Base-by-base conservation (phyloP, 2,888 invertebrate genomes). In the Melikaiella ostensackeni region DNA sequence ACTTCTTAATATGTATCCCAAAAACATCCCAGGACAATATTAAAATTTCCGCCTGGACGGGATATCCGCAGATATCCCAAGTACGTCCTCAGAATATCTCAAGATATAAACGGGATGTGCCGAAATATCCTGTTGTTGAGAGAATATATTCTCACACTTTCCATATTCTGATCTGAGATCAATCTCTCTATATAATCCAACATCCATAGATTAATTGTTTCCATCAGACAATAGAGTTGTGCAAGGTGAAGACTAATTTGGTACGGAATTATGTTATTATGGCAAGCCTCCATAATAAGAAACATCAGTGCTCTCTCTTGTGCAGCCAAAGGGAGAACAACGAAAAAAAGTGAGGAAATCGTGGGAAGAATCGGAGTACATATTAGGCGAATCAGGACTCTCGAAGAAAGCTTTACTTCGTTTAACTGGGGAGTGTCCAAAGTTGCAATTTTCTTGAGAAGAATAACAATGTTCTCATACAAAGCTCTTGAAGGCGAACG, bases 201-300 rank as follows among this genome's bases (percentile, higher is more conserved):
- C n/a, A 19, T 46, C 13, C 35, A 42, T 11, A 46, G 66, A 66
- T 46, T 66, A 66, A 70, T 70, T 70, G 70, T 70, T 55, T 70
- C 13, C 50, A 50, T 70, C 11, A 50, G 5, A 70, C 50, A 70
- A 70, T 70, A 55, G 70, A 42, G 24, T 24, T 16, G 11, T 30
- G 70, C 27, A 46, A 50, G 46, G 50, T 70, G 11, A 70, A 70
- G 30, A 70, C 66, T n/a, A 70, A n/a, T 46, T 70, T 19, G 70
- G 70, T 50, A 70, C 50, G 30, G n/a, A 70, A 70, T 50, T 33
- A 38, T 66, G 46, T 19, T 46, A 66, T 27, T 46, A 46, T 50
- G 50, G 30, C 70, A 64, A 64, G 50, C 19, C 30, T 27, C 70
- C 70, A 70, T 70, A 70, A 70, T 27, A 70, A 50, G 50, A 30